Base-by-base conservation (phyloP, 2,113 vertebrate species). In the Heteronetta atricapilla region DNA sequence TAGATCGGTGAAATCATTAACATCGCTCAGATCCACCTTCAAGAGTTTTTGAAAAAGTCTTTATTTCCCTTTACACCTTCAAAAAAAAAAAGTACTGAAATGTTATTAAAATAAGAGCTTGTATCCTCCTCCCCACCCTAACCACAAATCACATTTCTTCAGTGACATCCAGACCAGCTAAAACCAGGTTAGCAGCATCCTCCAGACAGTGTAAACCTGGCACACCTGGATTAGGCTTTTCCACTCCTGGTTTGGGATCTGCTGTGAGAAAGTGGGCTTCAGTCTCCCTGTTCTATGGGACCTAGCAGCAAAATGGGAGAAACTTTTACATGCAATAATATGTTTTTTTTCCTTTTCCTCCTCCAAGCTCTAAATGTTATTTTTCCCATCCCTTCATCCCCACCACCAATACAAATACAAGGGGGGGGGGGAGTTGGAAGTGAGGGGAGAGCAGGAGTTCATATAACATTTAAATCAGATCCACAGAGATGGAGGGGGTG, bases 1-100 rank as follows among this genome's bases (percentile, higher is more conserved):
- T 74, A 48, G 5, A 38, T 5, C 18, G 58, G 38, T 34, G 20
- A 80, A 89, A 64, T 13, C 12, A 81, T 33, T 13, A 56, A 70
- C 64, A 85, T 22, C 29, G 31, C 64, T 29, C 59, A 92, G 56
- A 68, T 58, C 6, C 40, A 67, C 19, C 7, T 58, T 9, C 10
- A 93, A 46, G 6, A 7, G 9, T 52, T 52, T 6, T 48, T 36
- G 10, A 90, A 84, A 78, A 74, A 40, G 3, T 20, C 22, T 94
- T 94, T 96, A 90, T 94, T 97, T 89, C n/a, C 33, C 36, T 66
- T 82, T 88, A 29, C 18, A 82, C 58, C 15, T 94, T 82, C 3
- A 2, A 70, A 69, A 68, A 83, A 33, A 55, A 33, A n/a, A 29
- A 14, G 23, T 19, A 50, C 38, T 95, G 92, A 96, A 96, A 95